These are phyloP conservation scores for Ophion ventricosus DNA, from an alignment of 2,888 invertebrate genomes.

Conservation along the genomic window DNA sequence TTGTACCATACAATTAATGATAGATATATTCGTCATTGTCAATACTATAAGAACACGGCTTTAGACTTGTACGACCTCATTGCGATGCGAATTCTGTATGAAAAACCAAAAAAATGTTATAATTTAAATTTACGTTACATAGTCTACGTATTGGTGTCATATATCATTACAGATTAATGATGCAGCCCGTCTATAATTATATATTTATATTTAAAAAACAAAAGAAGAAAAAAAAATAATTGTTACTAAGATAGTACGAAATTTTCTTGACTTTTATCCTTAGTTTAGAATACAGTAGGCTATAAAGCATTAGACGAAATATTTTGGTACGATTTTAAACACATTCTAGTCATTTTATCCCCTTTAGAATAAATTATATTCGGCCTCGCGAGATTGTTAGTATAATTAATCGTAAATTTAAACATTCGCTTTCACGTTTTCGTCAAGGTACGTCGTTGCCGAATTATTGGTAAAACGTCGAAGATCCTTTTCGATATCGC, in stretches of 20 bases:
- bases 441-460: background rate
- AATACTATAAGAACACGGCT: constrained; percentile 63
- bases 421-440: background rate
- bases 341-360: constrained; percentile 3
- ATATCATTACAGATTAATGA: constrained; percentile 45
- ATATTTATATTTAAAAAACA: constrained; percentile 6
- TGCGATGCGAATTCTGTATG: constrained; percentile 38
- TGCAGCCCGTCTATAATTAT: background rate
- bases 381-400: constrained; percentile 2
- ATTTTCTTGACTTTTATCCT: background rate
- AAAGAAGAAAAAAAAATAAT: constrained; percentile 20
- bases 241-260: constrained; percentile 35
- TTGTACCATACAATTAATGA: constrained; percentile 48
- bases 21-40: constrained; percentile 57
- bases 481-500: constrained; percentile 1
- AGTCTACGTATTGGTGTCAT: constrained; percentile 44
- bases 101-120: constrained; percentile 40
- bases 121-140: constrained; percentile 34
- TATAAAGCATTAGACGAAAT: background rate
- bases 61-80: constrained; percentile 47
- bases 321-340: constrained; percentile 14
- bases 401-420: background rate
- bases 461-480: background rate
- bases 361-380: background rate
- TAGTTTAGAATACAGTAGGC: constrained; percentile 27